Base-by-base conservation (phyloP, 2,888 invertebrate genomes). In the Phymatocera aterrima region DNA sequence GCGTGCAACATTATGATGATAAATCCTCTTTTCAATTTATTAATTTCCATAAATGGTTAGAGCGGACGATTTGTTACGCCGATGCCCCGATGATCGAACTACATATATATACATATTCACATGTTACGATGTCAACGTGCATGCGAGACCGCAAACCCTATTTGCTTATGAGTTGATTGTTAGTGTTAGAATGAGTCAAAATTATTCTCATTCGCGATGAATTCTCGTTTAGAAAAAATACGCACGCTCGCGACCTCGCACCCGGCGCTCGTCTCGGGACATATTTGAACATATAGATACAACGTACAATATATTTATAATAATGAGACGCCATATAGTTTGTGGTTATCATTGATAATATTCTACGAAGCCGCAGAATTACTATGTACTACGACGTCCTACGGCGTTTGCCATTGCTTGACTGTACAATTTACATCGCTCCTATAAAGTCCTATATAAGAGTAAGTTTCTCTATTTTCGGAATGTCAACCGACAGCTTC, bases 381-480 rank as follows among this genome's bases (percentile, higher is more conserved):
- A 5, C 40, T 40, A 40, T 8, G 8, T n/a, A 40, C 40, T 5
- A 40, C 4, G 8, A 40, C 57, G 57, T n/a, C n/a, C n/a, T n/a
- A n/a, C n/a, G n/a, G n/a, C n/a, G n/a, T n/a, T n/a, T n/a, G n/a
- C 12, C 21, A 3, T 57, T 57, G 57, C 24, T 1, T 15, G 15
- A 57, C 28, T 28, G 24, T 28, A 57, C 57, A 28, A 12, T 18
- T 15, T 28, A 64, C n/a, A n/a, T n/a, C n/a, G 18, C 43, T 43
- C 8, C 8, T 18, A 54, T 54, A 54, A 54, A 18, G 4, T 18
- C 3, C 64, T n/a, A n/a, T n/a, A n/a, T n/a, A n/a, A n/a, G n/a
- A n/a, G n/a, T 21, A 60, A 74, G 74, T 60, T 78, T 78, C 74
- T 74, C 74, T 78, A 74, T 78, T 78, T 78, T 78, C 61, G 74